phyloP scores from a whole-genome alignment of 2,888 invertebrate species.

The Tetramorium bicarinatum region DNA sequence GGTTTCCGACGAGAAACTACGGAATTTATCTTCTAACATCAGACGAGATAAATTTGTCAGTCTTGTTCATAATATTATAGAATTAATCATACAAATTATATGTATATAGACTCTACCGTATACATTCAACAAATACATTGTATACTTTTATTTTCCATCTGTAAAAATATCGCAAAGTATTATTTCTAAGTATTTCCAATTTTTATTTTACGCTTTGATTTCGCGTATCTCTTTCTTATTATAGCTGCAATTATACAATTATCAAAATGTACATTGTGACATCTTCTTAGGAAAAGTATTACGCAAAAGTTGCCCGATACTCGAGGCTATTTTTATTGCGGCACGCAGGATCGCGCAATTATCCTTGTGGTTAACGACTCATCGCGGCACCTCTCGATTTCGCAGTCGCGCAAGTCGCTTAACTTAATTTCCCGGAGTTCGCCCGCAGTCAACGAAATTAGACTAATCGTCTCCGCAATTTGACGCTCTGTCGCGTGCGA shows the following conservation, averaged over 20 bases:
- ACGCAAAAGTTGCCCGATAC: constrained; percentile 21
- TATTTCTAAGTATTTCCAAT: background rate
- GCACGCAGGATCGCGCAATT: constrained; percentile 38
- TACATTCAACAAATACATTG: background rate
- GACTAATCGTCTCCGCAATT: constrained; percentile 62
- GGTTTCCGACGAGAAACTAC: constrained; percentile 29
- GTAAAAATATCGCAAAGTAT: background rate
- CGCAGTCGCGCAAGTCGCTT: constrained; percentile 41
- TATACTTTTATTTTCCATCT: background rate
- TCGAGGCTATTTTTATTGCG: constrained; percentile 21
- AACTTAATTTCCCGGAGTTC: constrained; percentile 36
- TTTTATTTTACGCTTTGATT: background rate
- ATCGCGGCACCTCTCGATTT: constrained; percentile 45
- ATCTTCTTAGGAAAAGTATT: constrained; percentile 31
- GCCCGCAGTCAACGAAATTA: constrained; percentile 59
- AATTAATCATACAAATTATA: too few species aligned
- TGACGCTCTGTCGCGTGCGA: constrained; percentile 56
- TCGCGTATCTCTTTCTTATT: background rate
- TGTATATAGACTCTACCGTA: background rate
- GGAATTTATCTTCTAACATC: constrained; percentile 12
- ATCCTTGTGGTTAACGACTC: constrained; percentile 53
- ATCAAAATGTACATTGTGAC: background rate
- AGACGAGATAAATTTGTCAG: constrained; percentile 21
- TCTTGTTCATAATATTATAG: background rate
- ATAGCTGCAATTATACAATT: background rate